Evolutionary conservation across 2,113 vertebrate genomes (phyloP), one percentile per base, ranked within the genome.

Genomic region (Peromyscus leucopus): DNA sequence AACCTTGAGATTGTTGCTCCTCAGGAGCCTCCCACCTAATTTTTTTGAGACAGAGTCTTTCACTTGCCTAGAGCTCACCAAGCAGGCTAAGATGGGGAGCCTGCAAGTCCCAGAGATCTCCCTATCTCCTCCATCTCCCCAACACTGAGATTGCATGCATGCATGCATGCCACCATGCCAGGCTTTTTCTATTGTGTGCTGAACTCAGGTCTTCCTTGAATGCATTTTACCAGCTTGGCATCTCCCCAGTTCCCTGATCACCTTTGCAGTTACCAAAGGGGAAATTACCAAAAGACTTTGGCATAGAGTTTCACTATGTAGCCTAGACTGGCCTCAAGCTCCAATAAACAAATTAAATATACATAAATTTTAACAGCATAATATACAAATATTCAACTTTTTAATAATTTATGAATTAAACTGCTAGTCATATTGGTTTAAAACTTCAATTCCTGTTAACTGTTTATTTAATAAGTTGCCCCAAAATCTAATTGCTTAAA

Each of bases 351-450:
- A 48, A 79, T 48, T 75, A 48, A 55, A 79, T 80, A 33, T 19
- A 42, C 59, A 84, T 63, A 39, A 61, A 61, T 83, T 46, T 71
- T 33, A 80, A 26, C 17, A 51, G 74, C 57, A 72, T 75, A 91
- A 95, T 94, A 95, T 94, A 51, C 69, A 13, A 65, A 31, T 42
- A 72, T 61, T 85, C 84, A 65, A 95, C 55, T 57, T 82, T 65
- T 82, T 65, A 42, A 21, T 46, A 67, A 65, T 72, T 51, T 74
- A 74, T 39, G 15, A 85, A 28, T 46, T 65, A 59, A 74, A 19
- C 7, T 57, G 59, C 59, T 63, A 93, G 10, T 61, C 89, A n/a
- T 57, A 87, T 71, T 91, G 75, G 12, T 87, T 90, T 93, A 74
- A 97, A 90, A 76, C 33, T 80, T 90, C 33, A 33, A 82, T 82